Evolutionary conservation across 2,797 vertebrate genomes (phyloP).

Genomic region (Dendrocincla fuliginosa): DNA sequence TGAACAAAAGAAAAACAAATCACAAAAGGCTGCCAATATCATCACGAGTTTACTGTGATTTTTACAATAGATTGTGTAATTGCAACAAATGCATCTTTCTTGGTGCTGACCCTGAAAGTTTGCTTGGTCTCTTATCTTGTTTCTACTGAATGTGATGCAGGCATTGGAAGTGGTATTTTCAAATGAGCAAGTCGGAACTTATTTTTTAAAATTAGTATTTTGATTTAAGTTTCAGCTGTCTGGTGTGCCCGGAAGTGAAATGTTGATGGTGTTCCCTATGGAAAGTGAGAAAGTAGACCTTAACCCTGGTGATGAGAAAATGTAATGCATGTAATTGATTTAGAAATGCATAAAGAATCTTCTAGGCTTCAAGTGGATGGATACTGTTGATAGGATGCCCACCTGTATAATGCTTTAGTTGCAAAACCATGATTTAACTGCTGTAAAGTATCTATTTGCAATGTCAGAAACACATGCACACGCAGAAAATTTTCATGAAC

Average conservation of each 20-base stretch:
- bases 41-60: background rate
- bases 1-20: background rate
- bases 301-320: constrained; percentile 10
- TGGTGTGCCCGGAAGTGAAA: background rate
- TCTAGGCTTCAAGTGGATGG: constrained; percentile 19
- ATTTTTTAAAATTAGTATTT: background rate
- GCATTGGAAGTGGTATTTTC: background rate
- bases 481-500: background rate
- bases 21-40: background rate
- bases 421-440: constrained; percentile 8
- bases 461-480: background rate
- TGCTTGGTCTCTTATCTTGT: background rate
- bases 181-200: background rate
- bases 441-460: background rate
- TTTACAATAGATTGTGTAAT: background rate
- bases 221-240: background rate
- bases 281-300: background rate
- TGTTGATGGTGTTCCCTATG: background rate
- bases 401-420: background rate
- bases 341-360: constrained; percentile 40
- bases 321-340: constrained; percentile 56
- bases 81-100: background rate
- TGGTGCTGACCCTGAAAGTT: background rate
- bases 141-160: background rate
- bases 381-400: background rate